These are phyloP conservation scores for Callyntrura sp. DNA, from an alignment of 2,888 invertebrate genomes.

Conservation along the genomic window DNA sequence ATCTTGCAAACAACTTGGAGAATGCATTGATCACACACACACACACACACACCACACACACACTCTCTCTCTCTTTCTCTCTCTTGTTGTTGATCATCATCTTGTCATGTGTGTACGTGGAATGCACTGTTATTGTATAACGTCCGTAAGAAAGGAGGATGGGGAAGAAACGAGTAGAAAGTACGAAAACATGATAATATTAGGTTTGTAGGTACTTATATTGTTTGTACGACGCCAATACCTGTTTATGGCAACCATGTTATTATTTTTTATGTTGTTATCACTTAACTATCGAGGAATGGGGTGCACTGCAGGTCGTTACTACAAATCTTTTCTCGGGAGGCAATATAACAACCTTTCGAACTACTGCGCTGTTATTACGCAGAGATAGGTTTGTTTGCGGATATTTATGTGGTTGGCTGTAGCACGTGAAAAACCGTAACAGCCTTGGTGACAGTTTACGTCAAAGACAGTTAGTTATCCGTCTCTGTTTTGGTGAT, in stretches of 20 bases:
- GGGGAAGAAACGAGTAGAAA: not conserved
- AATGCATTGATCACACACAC: too few relatives aligned
- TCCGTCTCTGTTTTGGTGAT: too few relatives aligned
- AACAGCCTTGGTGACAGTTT: constrained; percentile 7
- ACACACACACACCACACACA: too few relatives aligned
- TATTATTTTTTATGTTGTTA: constrained; percentile 31
- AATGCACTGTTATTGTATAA: too few relatives aligned
- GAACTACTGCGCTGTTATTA: not conserved
- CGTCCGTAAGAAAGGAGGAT: not conserved
- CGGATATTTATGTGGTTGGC: not conserved
- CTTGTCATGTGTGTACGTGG: not conserved
- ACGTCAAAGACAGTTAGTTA: not conserved
- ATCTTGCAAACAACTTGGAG: not conserved
- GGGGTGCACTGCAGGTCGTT: not conserved
- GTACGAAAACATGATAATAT: not conserved
- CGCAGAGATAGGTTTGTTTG: not conserved
- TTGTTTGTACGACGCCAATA: too few relatives aligned
- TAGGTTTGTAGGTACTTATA: too few relatives aligned
- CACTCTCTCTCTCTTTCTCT: too few relatives aligned
- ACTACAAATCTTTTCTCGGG: constrained; percentile 32
- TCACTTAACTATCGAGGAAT: constrained; percentile 9
- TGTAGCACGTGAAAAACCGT: not conserved
- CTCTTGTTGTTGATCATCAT: not conserved
- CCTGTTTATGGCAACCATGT: not conserved
- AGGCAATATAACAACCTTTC: not conserved